These are phyloP conservation scores for Orussus abietinus DNA, from an alignment of 1,140 invertebrate genomes.

Conservation along the genomic window DNA sequence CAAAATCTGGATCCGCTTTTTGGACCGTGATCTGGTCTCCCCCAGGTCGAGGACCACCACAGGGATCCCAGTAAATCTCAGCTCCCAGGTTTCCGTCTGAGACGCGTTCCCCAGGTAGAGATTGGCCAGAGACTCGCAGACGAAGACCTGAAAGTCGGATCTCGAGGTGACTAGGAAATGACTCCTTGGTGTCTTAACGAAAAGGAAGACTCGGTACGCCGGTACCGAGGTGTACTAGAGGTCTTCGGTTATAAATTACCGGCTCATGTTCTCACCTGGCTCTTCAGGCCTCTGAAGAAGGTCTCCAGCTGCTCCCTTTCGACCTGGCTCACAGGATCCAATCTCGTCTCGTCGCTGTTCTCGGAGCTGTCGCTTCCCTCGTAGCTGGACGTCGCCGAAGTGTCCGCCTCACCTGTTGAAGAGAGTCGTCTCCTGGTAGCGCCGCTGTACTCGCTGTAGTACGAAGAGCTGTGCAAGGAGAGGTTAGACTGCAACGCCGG, in stretches of 20 bases:
- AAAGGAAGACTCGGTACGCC: too few relatives aligned
- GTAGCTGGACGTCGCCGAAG: slow-evolving; percentile 51
- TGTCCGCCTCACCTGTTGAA: slow-evolving; percentile 53
- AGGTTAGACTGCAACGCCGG: slow-evolving; percentile 39
- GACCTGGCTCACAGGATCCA: slow-evolving; percentile 59
- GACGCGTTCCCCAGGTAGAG: slow-evolving; percentile 65
- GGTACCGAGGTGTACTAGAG: too few relatives aligned
- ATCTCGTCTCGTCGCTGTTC: slow-evolving; percentile 45
- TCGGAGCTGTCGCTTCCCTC: slow-evolving; percentile 47
- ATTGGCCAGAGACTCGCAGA: slow-evolving; percentile 76
- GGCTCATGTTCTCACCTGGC: slow-evolving; percentile 52
- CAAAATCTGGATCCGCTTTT: slow-evolving; percentile 70
- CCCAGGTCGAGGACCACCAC: slow-evolving; percentile 76
- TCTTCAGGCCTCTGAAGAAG: slow-evolving; percentile 75
- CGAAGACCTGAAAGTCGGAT: slow-evolving; percentile 59
- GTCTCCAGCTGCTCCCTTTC: slow-evolving; percentile 75
- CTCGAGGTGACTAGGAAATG: too few relatives aligned
- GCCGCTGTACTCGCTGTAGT: slow-evolving; percentile 44
- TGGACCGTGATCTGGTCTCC: slow-evolving; percentile 65
- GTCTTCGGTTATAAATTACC: too few relatives aligned
- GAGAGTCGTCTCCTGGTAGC: slow-evolving; percentile 41
- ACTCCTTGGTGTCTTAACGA: too few relatives aligned
- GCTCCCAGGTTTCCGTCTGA: slow-evolving; percentile 64
- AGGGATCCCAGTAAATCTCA: slow-evolving; percentile 77
- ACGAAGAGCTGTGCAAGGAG: slow-evolving; percentile 38